A percentile compares a stretch with the other conserved stretches of the same genome.
Evolutionary conservation across 2,888 invertebrate species (phyloP).

Genomic region (Aphidius colemani): DNA sequence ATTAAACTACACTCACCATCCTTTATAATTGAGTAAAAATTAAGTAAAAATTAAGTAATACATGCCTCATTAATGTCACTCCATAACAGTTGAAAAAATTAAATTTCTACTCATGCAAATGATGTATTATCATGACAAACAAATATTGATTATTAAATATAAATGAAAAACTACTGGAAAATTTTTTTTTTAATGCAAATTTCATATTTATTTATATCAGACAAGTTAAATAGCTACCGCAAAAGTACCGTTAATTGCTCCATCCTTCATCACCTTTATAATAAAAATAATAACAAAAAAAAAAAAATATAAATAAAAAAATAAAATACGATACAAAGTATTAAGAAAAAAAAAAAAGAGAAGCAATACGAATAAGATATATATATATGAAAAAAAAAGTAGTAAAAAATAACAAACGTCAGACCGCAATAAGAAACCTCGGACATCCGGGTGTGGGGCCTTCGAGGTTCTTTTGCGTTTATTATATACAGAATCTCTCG

Average conservation of each 20-base stretch:
- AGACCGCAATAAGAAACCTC: constrained; percentile 29
- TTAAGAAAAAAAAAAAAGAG: neutral
- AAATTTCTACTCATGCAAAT: too few species aligned
- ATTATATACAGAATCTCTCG: too few species aligned
- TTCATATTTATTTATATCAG: neutral
- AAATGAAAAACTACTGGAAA: neutral
- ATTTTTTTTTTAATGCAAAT: neutral
- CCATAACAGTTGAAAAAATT: too few species aligned
- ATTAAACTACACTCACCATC: neutral
- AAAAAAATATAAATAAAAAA: neutral
- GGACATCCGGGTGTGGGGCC: constrained; percentile 50
- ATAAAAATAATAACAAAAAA: neutral
- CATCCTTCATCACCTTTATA: neutral
- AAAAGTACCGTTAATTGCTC: neutral
- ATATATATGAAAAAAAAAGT: constrained; percentile 1
- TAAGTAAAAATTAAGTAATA: constrained; percentile 16
- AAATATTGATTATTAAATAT: too few species aligned
- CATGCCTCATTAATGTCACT: constrained; percentile 5
- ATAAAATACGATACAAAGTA: neutral
- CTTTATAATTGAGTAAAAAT: constrained; percentile 12
- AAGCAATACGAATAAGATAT: constrained; percentile 2
- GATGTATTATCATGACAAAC: too few species aligned
- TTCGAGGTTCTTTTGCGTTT: constrained; percentile 30
- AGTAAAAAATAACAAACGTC: neutral
- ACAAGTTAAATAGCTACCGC: neutral